These are phyloP conservation scores for Zeuzera pyrina DNA, from an alignment of 2,888 invertebrate species.

Conservation along the genomic window DNA sequence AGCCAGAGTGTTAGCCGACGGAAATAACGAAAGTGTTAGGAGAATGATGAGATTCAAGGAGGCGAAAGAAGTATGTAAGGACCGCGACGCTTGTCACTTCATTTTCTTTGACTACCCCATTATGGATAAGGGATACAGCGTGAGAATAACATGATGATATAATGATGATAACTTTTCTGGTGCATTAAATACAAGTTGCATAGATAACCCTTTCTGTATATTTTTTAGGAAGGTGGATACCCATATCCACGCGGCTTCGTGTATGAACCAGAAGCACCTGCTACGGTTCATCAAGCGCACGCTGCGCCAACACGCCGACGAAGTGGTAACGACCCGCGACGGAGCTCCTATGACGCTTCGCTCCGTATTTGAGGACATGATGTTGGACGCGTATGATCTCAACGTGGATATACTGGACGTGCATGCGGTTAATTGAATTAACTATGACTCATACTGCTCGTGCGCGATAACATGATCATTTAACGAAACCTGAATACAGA, in stretches of 20 bases:
- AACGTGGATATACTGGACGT: constrained; percentile 98
- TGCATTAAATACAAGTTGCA: too few relatives aligned
- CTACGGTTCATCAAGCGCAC: constrained; percentile 97
- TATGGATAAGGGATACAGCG: too few relatives aligned
- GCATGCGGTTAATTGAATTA: constrained; percentile 82
- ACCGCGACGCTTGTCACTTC: too few relatives aligned
- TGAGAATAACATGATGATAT: too few relatives aligned
- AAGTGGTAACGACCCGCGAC: constrained; percentile 50
- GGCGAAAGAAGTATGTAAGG: too few relatives aligned
- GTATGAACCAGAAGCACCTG: constrained; percentile 99
- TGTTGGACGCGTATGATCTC: constrained; percentile 95
- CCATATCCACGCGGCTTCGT: constrained; percentile 97
- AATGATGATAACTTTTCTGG: too few relatives aligned
- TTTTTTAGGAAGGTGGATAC: constrained; percentile 96
- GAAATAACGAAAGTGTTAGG: too few relatives aligned
- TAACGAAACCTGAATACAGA: background rate
- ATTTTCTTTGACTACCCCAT: too few relatives aligned
- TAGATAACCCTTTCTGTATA: too few relatives aligned
- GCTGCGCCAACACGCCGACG: constrained; percentile 87
- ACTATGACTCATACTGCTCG: too few relatives aligned
- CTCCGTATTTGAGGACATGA: constrained; percentile 94
- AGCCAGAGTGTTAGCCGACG: too few relatives aligned
- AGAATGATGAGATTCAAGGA: too few relatives aligned
- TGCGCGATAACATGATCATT: background rate
- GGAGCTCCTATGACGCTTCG: constrained; percentile 85